Percentiles rank a stretch among this genome's conserved stretches.
These are phyloP conservation scores for Ceuthmochares aereus DNA, from an alignment of 2,113 vertebrate species.

Conservation along the genomic window DNA sequence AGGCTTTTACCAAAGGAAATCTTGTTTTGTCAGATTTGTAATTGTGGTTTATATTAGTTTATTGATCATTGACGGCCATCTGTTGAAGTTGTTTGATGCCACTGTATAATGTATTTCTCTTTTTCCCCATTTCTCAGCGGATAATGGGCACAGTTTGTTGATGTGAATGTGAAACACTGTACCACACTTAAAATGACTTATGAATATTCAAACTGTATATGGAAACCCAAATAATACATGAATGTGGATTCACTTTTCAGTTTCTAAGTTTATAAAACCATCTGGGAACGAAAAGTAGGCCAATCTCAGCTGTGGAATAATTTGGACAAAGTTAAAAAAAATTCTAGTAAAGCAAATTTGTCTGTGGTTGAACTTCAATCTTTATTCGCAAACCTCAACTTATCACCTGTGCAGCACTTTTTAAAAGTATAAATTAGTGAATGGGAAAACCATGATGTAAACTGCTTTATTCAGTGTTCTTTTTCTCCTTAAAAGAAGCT, in stretches of 20 bases:
- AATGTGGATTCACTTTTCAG: conserved; percentile 37
- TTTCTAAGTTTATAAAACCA: conserved; percentile 34
- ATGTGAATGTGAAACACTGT: conserved; percentile 25
- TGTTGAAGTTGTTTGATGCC: conserved; percentile 61
- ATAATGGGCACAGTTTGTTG: conserved; percentile 45
- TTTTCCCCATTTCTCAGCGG: conserved; percentile 50
- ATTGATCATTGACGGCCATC: conserved; percentile 67
- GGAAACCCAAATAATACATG: conserved; percentile 31
- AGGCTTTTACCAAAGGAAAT: conserved; percentile 6
- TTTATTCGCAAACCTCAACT: conserved; percentile 29
- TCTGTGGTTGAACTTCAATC: conserved; percentile 47
- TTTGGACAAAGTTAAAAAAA: neutral
- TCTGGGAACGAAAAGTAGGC: conserved; percentile 35
- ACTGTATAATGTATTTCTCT: conserved; percentile 20
- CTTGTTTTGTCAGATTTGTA: conserved; percentile 6
- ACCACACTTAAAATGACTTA: conserved; percentile 39
- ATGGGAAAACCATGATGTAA: neutral
- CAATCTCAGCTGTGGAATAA: neutral
- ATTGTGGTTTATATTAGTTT: conserved; percentile 64
- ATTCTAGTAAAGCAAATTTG: neutral
- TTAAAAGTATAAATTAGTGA: conserved; percentile 41
- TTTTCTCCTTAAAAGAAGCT: neutral
- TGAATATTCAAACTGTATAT: conserved; percentile 47
- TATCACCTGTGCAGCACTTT: conserved; percentile 33
- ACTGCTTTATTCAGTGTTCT: neutral